phyloP scores from a whole-genome alignment of 2,797 vertebrate species.

The Aeoliscus strigatus region DNA sequence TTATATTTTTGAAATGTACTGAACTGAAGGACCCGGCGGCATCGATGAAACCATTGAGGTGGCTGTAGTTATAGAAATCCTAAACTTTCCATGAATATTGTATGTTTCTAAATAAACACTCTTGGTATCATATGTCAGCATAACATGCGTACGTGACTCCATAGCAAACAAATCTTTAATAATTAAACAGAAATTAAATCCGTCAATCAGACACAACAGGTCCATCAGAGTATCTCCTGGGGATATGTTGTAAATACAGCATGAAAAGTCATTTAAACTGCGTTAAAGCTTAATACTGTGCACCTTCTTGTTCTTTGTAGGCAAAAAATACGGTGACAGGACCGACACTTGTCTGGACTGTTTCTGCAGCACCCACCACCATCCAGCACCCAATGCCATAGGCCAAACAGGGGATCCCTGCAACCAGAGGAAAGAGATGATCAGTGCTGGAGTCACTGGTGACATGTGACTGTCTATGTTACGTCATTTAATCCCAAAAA shows the following conservation, averaged over 20 bases:
- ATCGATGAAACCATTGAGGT: too few relatives aligned
- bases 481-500: too few relatives aligned
- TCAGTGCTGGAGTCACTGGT: too few relatives aligned
- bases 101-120: conserved; percentile 26
- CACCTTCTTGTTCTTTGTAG: conserved; percentile 93
- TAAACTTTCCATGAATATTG: conserved; percentile 33
- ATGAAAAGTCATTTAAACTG: background rate
- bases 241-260: conserved; percentile 8
- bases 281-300: conserved; percentile 60
- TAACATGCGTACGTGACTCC: conserved; percentile 31
- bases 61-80: conserved; percentile 6
- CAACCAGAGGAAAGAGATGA: conserved; percentile 30
- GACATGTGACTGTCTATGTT: too few relatives aligned
- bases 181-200: conserved; percentile 34
- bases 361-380: conserved; percentile 86
- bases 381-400: conserved; percentile 96
- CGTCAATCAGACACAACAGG: conserved; percentile 14
- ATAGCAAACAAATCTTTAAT: conserved; percentile 45
- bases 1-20: too few relatives aligned
- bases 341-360: conserved; percentile 85
- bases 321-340: conserved; percentile 93
- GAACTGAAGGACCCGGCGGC: too few relatives aligned
- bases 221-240: background rate
- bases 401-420: conserved; percentile 91
- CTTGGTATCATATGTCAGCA: conserved; percentile 22